These are phyloP conservation scores for Zelostemma sp. DNA, from an alignment of 1,140 invertebrate genomes.

Conservation along the genomic window DNA sequence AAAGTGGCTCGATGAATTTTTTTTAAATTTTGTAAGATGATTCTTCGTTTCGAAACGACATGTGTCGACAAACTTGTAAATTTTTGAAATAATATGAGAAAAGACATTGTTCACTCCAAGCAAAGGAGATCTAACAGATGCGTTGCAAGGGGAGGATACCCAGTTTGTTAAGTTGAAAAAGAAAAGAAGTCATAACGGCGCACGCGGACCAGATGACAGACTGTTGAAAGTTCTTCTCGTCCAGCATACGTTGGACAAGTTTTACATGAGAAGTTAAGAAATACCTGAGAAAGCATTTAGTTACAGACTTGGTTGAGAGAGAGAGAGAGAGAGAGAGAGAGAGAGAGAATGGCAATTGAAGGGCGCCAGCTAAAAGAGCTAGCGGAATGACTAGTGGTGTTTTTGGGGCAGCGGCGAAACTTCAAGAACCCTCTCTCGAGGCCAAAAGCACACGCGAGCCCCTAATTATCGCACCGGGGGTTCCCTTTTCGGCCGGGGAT, in stretches of 20 bases:
- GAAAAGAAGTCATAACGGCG: too few relatives aligned
- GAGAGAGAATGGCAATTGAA: conserved; percentile 9
- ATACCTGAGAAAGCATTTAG: conserved; percentile 7
- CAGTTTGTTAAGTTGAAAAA: too few relatives aligned
- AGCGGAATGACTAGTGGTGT: conserved; percentile 58
- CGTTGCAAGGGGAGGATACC: too few relatives aligned
- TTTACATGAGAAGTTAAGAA: neutral
- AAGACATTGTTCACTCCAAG: too few relatives aligned
- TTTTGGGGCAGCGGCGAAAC: conserved; percentile 60
- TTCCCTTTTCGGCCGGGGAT: conserved; percentile 53
- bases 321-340: too few relatives aligned
- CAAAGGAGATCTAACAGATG: too few relatives aligned
- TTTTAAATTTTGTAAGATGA: too few relatives aligned
- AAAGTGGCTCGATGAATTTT: too few relatives aligned
- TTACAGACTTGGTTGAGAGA: conserved; percentile 4
- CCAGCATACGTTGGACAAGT: conserved; percentile 26
- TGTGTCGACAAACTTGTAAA: too few relatives aligned
- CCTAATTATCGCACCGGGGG: conserved; percentile 64
- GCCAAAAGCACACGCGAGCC: conserved; percentile 60
- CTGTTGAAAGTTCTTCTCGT: conserved; percentile 5
- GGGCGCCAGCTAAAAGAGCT: neutral
- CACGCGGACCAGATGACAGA: conserved; percentile 47
- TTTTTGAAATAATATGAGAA: too few relatives aligned
- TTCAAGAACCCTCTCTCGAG: conserved; percentile 57
- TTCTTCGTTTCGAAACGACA: too few relatives aligned